A percentile compares a stretch with the other conserved stretches of the same genome.
Conservation (phyloP, 2,888 invertebrate species). For the Caenorhabditis sp. region DNA sequence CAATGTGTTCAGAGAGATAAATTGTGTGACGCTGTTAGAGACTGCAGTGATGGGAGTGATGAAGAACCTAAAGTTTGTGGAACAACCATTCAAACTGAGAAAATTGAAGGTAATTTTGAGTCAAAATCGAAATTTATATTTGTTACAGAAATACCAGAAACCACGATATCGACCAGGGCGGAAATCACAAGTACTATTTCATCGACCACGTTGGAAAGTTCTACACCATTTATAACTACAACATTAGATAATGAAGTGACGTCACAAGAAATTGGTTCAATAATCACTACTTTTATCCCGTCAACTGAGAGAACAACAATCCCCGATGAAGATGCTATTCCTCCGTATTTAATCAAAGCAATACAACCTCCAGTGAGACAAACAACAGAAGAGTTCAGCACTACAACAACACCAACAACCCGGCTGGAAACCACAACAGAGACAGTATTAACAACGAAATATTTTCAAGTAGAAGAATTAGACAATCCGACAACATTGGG, state of each 20-base stretch:
- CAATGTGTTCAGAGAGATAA: slow-evolving; percentile 5
- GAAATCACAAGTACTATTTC: neutral
- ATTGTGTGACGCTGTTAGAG: slow-evolving; percentile 14
- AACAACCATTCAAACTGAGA: neutral
- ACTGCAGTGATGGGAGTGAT: slow-evolving; percentile 20
- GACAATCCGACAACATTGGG: no score
- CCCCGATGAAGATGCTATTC: no score
- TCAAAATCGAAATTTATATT: neutral
- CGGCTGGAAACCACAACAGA: no score
- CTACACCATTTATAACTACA: neutral
- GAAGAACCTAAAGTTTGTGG: slow-evolving; percentile 14
- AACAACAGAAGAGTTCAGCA: slow-evolving; percentile 5
- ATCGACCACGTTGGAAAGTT: neutral
- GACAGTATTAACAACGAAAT: no score
- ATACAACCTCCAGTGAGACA: slow-evolving; percentile 1
- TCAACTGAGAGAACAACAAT: neutral
- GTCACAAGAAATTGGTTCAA: slow-evolving; percentile 1
- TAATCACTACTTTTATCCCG: neutral
- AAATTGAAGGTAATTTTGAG: neutral
- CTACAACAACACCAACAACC: neutral
- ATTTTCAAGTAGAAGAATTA: no score
- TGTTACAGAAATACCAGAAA: neutral
- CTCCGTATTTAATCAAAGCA: slow-evolving; percentile 3
- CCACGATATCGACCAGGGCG: neutral
- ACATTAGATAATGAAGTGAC: neutral